Evolutionary conservation across 2,888 invertebrate species (phyloP), one percentile per base, ranked within the genome.

Genomic region (Augochlorella aurata): DNA sequence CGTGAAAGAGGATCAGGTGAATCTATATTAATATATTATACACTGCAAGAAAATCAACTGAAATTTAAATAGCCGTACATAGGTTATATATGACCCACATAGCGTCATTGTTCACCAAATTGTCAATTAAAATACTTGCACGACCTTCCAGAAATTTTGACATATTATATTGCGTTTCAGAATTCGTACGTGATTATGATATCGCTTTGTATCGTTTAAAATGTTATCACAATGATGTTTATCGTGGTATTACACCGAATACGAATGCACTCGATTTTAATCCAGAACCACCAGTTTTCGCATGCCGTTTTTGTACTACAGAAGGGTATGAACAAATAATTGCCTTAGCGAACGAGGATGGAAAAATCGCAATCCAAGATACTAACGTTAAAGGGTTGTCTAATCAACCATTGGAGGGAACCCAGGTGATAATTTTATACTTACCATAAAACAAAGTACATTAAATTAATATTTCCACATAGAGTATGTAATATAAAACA

Each of bases 311-410:
- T 93, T 96, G 97, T 16, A 96, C 96, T 90, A 95, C 95, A 82
- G 90, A 94, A 80, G 96, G 95, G 77, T 95, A 95, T 87, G 95
- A 96, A 90, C 95, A 97, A 90, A 94, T 97, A 45, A 93, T 98
- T 67, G 97, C 97, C 14, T 94, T 98, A 75, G 97, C 97, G 10
- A 97, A 98, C 92, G 98, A 98, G 94, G 97, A 97, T 94, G 98
- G 98, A 38, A 95, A 95, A 89, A 94, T 97, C 58, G 95, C 95
- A 71, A 83, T 95, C 16, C 94, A 94, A 82, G 90, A 94, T 82
- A 94, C 94, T 29, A 76, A 63, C 5, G 73, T 87, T 82, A 89
- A 77, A 77, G 71, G 85, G 54, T 67, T 73, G 44, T 67, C 85
- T 18, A 81, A 89, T 77, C 78, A 85, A 61, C 89, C 86, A 38